A percentile compares a stretch with the other conserved stretches of the same genome.
Conservation (phyloP, 2,113 vertebrate genomes). For the Amazona vittata region DNA sequence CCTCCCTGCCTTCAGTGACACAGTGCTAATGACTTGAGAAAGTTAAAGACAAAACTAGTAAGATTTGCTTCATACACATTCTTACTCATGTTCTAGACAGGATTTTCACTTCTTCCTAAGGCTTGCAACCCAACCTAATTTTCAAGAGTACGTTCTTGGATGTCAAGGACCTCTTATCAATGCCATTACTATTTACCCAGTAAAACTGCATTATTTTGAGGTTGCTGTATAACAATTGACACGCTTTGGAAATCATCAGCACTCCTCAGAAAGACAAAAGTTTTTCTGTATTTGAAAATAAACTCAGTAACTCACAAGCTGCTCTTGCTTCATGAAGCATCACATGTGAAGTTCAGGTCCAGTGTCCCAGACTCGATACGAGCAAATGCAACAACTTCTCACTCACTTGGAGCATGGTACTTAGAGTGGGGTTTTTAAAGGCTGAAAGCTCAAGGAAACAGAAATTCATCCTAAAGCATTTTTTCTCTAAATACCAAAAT, state of each 20-base stretch:
- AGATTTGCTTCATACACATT: not conserved
- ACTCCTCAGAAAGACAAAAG: not conserved
- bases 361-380: not conserved
- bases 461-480: not conserved
- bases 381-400: not conserved
- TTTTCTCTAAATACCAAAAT: not conserved
- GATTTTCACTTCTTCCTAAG: not conserved
- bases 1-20: not conserved
- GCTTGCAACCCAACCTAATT: not conserved
- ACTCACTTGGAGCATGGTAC: not conserved
- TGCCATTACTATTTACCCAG: not conserved
- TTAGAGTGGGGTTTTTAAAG: not conserved
- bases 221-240: not conserved
- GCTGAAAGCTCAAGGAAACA: not conserved
- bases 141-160: not conserved
- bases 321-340: not conserved
- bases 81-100: not conserved
- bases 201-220: not conserved
- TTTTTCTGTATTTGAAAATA: not conserved
- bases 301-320: not conserved
- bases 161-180: not conserved
- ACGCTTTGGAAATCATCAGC: not conserved
- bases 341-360: not conserved
- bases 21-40: not conserved
- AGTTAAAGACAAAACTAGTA: not conserved